Conservation (phyloP, 92 coral and sea anemone genomes). For the Plumapathes pennacea region DNA sequence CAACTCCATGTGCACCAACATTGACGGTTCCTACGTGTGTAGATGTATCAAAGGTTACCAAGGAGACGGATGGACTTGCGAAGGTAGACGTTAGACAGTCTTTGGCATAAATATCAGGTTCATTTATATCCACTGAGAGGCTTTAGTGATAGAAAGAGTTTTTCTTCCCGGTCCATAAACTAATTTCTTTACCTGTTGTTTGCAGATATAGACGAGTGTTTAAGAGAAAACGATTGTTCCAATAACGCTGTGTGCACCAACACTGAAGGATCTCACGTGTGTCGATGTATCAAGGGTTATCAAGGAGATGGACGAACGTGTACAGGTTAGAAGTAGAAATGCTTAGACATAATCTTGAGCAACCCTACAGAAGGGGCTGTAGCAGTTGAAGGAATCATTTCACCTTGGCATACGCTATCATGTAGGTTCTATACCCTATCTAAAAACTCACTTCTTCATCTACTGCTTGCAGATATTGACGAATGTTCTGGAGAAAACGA, state of each 20-base stretch:
- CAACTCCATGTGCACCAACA: slow-evolving; percentile 38
- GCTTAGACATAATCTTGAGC: too few species aligned
- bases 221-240: slow-evolving; percentile 2
- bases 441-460: neutral
- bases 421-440: too few species aligned
- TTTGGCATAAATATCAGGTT: too few species aligned
- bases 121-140: too few species aligned
- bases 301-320: slow-evolving; percentile 39
- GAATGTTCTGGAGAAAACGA: slow-evolving; percentile 31
- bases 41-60: slow-evolving; percentile 31
- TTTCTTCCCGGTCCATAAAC: too few species aligned
- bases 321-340: too few species aligned
- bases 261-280: slow-evolving; percentile 26
- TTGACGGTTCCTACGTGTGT: slow-evolving; percentile 44
- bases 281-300: slow-evolving; percentile 45
- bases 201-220: slow-evolving; percentile 31
- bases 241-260: slow-evolving; percentile 29
- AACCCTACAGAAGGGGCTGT: too few species aligned
- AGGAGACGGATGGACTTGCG: slow-evolving; percentile 43
- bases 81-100: too few species aligned
- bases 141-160: neutral
- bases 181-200: neutral
- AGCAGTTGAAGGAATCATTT: too few species aligned
- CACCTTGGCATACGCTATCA: too few species aligned
- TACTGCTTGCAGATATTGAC: slow-evolving; percentile 29